These are phyloP conservation scores for Picathartes gymnocephalus DNA, from an alignment of 2,113 vertebrate genomes.

Conservation along the genomic window DNA sequence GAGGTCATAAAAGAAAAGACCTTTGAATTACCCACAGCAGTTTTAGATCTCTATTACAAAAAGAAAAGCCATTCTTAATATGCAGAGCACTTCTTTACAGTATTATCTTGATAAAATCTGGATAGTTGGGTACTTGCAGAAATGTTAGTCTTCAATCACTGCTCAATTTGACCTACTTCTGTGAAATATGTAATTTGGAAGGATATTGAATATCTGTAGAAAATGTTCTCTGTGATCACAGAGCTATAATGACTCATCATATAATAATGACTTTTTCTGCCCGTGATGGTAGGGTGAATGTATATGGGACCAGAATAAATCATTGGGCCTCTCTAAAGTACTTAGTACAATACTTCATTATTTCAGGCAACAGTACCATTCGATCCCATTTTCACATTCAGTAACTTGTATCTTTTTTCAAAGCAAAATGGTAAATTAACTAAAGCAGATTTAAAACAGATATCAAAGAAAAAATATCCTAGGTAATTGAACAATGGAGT, in stretches of 20 bases:
- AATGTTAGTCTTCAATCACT: slow-evolving; percentile 45
- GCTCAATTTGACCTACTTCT: slow-evolving; percentile 31
- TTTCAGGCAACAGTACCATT: neutral
- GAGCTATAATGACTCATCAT: neutral
- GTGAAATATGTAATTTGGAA: slow-evolving; percentile 20
- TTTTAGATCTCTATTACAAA: slow-evolving; percentile 20
- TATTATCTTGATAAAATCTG: slow-evolving; percentile 40
- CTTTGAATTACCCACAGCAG: neutral
- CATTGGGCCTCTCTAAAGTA: neutral
- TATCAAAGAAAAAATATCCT: neutral
- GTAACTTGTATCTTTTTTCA: neutral
- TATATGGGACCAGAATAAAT: neutral
- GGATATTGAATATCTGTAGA: slow-evolving; percentile 24
- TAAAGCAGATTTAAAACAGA: neutral
- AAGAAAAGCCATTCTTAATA: neutral
- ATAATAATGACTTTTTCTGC: neutral
- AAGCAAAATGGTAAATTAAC: neutral
- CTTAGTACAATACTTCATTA: neutral
- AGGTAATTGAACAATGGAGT: neutral
- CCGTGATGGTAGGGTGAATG: neutral
- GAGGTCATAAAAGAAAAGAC: neutral
- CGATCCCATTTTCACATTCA: neutral
- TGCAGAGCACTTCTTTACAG: neutral
- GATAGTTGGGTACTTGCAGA: slow-evolving; percentile 1
- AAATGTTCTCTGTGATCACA: slow-evolving; percentile 1